phyloP scores from a whole-genome alignment of 2,113 vertebrate genomes.

The Daubentonia madagascariensis region DNA sequence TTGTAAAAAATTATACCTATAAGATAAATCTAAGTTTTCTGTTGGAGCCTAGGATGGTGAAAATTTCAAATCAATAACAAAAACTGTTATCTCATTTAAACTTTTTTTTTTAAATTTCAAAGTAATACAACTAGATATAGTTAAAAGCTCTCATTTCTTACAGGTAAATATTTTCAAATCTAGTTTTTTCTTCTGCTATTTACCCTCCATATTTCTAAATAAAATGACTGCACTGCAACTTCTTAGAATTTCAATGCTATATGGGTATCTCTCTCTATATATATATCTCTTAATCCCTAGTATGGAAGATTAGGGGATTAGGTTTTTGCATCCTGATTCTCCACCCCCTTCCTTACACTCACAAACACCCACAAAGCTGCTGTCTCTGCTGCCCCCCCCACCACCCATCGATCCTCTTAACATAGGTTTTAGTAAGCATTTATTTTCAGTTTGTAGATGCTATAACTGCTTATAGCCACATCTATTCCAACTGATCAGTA shows the following conservation, averaged over 20 bases:
- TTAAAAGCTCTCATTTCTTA: background rate
- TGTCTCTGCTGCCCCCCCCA: no score
- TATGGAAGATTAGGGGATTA: background rate
- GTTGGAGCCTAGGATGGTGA: background rate
- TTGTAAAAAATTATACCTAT: background rate
- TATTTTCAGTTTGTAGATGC: background rate
- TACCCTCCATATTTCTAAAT: background rate
- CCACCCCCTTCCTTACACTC: background rate
- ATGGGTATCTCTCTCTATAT: no score
- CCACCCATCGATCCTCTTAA: background rate
- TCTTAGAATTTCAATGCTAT: background rate
- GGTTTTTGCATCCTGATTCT: background rate
- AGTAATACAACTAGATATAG: background rate
- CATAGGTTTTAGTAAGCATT: background rate
- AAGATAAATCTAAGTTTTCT: background rate
- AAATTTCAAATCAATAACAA: background rate
- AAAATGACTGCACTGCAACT: background rate
- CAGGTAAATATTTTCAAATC: background rate
- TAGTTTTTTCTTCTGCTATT: background rate
- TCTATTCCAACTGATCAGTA: background rate
- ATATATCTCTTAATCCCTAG: no score
- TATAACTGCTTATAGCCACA: background rate
- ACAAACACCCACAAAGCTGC: no score
- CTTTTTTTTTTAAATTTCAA: background rate
- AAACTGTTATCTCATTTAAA: background rate